Evolutionary conservation across 2,797 vertebrate species (phyloP).

Genomic region (Crypturellus tataupa): DNA sequence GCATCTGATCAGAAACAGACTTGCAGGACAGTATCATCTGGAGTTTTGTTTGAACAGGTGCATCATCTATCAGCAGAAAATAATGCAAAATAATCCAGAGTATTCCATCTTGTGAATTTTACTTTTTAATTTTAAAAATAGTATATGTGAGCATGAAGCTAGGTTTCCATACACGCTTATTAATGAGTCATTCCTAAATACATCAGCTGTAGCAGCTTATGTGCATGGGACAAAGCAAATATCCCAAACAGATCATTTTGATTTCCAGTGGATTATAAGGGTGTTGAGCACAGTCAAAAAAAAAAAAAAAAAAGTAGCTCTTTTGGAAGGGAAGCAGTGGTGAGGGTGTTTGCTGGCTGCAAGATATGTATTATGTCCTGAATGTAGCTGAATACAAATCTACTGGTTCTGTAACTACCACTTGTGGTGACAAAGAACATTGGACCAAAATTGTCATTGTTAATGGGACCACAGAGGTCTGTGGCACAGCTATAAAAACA

Average conservation of each 20-base stretch:
- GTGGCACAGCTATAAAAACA: neutral
- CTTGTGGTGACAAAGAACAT: neutral
- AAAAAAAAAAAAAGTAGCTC: neutral
- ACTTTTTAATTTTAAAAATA: neutral
- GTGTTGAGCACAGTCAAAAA: neutral
- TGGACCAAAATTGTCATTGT: rapidly evolving
- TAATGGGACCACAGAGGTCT: neutral
- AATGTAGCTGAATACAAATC: neutral
- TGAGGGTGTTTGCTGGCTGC: neutral
- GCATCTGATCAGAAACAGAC: neutral
- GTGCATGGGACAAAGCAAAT: neutral
- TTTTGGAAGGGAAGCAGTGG: neutral
- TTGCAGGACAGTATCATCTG: neutral
- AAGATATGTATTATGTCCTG: rapidly evolving
- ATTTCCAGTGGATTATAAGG: neutral
- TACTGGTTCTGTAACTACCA: neutral
- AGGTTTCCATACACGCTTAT: neutral
- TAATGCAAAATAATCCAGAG: neutral
- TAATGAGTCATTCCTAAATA: neutral
- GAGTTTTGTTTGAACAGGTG: neutral
- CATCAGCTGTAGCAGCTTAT: neutral
- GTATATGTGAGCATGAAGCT: neutral
- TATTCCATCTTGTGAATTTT: neutral
- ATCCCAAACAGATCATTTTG: neutral
- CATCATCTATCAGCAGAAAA: neutral